These are phyloP conservation scores for Echeneis naucrates DNA, from an alignment of 2,797 vertebrate genomes.

Conservation along the genomic window DNA sequence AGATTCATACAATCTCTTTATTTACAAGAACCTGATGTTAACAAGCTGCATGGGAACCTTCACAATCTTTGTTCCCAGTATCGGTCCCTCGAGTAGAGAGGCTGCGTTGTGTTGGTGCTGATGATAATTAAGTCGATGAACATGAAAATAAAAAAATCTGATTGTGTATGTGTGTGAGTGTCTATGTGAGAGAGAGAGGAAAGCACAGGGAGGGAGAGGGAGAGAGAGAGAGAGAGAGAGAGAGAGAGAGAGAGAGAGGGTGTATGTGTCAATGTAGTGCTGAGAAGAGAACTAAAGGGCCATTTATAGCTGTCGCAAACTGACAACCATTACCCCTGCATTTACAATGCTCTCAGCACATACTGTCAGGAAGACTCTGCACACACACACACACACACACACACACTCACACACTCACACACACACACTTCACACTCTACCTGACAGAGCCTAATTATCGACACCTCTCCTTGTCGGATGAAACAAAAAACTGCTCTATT, in stretches of 20 bases:
- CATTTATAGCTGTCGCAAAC: conserved; percentile 80
- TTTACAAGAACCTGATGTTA: conserved; percentile 48
- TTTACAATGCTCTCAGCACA: conserved; percentile 79
- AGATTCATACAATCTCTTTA: conserved; percentile 15
- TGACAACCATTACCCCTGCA: conserved; percentile 81
- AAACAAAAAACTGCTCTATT: conserved; percentile 83
- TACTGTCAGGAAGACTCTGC: conserved; percentile 61
- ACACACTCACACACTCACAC: conserved; percentile 13
- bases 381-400: conserved; percentile 16
- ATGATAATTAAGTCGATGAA: conserved; percentile 69
- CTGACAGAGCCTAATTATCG: conserved; percentile 83
- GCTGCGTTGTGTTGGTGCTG: conserved; percentile 41
- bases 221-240: neutral
- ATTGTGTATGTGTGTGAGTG: conserved; percentile 36
- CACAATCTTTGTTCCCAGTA: conserved; percentile 35
- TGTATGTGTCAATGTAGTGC: conserved; percentile 65
- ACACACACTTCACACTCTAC: conserved; percentile 60
- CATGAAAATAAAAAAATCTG: conserved; percentile 60
- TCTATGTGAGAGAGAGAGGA: conserved; percentile 25
- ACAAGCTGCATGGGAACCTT: conserved; percentile 54
- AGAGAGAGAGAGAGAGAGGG: conserved; percentile 26
- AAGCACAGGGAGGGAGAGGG: conserved; percentile 6
- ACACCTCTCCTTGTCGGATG: conserved; percentile 80
- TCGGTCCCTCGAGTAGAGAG: conserved; percentile 46
- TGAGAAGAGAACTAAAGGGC: conserved; percentile 75